A percentile compares a stretch with the other conserved stretches of the same genome.
These are phyloP conservation scores for Leucophenga maculata DNA, from an alignment of 2,888 invertebrate species.

Conservation along the genomic window DNA sequence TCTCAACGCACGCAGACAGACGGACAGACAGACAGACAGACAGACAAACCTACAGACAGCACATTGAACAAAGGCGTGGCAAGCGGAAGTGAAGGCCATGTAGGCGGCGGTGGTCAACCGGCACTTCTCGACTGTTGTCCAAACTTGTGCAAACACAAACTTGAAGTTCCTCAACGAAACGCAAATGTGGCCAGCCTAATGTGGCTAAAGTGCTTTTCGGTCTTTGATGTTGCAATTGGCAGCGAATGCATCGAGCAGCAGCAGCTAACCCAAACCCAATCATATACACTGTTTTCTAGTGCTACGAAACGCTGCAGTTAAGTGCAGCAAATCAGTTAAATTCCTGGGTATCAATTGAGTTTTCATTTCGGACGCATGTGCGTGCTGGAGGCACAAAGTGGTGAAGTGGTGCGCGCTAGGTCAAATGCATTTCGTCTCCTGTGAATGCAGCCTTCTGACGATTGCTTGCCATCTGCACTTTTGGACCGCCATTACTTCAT, in stretches of 20 bases:
- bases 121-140: constrained; percentile 9
- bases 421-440: too few species aligned
- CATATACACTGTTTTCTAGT: background rate
- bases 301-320: constrained; percentile 3
- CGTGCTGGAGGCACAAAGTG: too few species aligned
- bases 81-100: too few species aligned
- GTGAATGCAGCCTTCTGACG: too few species aligned
- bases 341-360: constrained; percentile 21
- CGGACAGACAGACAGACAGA: background rate
- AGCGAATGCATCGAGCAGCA: background rate
- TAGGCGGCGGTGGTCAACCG: background rate
- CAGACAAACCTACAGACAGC: background rate
- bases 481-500: constrained; percentile 5
- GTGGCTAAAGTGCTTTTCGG: constrained; percentile 20
- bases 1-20: too few species aligned
- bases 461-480: too few species aligned
- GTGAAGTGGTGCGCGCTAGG: too few species aligned
- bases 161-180: background rate
- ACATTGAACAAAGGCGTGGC: too few species aligned
- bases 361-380: constrained; percentile 3
- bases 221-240: constrained; percentile 15
- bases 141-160: constrained; percentile 38
- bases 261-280: background rate
- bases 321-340: constrained; percentile 26
- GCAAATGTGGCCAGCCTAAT: constrained; percentile 14